Evolutionary conservation across 2,888 invertebrate species (phyloP).

Genomic region (Harpalus rufipes): DNA sequence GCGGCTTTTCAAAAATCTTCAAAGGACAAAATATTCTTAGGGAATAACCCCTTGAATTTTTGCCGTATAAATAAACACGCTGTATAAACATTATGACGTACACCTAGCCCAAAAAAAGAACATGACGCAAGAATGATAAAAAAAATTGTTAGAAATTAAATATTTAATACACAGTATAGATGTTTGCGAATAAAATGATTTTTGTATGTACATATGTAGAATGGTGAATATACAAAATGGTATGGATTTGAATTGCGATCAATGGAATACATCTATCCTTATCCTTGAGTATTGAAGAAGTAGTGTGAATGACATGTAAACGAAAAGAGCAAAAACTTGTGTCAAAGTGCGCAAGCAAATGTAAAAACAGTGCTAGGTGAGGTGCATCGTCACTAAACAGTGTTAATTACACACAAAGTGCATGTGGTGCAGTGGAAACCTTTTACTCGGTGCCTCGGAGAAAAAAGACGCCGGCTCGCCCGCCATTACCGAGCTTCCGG

Average conservation of each 20-base stretch:
- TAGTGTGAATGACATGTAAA: slow-evolving; percentile 40
- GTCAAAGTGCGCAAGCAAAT: slow-evolving; percentile 56
- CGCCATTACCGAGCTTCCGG: slow-evolving; percentile 48
- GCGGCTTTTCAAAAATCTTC: too few species aligned
- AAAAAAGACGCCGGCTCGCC: slow-evolving; percentile 37
- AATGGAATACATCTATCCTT: slow-evolving; percentile 21
- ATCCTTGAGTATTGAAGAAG: background rate
- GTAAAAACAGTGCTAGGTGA: slow-evolving; percentile 59
- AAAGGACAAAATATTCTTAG: too few species aligned
- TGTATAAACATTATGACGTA: too few species aligned
- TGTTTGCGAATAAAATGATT: too few species aligned
- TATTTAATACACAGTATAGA: too few species aligned
- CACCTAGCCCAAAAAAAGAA: too few species aligned
- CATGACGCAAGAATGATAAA: too few species aligned
- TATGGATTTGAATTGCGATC: background rate
- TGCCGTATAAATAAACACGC: too few species aligned
- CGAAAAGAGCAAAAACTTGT: slow-evolving; percentile 48
- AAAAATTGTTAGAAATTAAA: too few species aligned
- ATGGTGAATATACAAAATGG: background rate
- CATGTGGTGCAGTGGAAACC: slow-evolving; percentile 51
- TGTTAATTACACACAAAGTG: slow-evolving; percentile 62
- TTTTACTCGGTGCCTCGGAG: slow-evolving; percentile 14
- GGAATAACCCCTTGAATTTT: too few species aligned
- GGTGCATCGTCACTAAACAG: slow-evolving; percentile 60
- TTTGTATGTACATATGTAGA: background rate